Base-by-base conservation (phyloP, 2,888 invertebrate genomes). In the Salticus scenicus region DNA sequence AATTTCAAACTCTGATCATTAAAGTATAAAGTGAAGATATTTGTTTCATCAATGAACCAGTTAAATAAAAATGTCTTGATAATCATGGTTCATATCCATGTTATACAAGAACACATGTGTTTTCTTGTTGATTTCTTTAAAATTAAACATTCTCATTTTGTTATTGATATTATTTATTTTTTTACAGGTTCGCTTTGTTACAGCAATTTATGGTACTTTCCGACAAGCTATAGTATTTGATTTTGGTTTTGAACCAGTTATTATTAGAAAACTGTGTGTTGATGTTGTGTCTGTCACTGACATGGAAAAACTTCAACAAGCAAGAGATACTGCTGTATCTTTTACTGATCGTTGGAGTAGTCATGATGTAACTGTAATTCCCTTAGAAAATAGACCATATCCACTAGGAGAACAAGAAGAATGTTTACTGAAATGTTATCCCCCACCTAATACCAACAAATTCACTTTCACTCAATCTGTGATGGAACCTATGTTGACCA, bases 221-320 rank as follows among this genome's bases (percentile, higher is more conserved):
- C 93, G 95, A 1, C 96, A 96, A 91, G 94, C 94, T 0, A 92
- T 96, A 1, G 94, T 95, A 2, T 95, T 96, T 90, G 95, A 95
- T 91, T 94, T 95, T 89, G 94, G 94, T 0, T 88, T 88, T 47
- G 90, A 90, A 74, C 91, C 91, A 12, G 90, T 91, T 90, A 91
- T 74, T 93, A 94, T 89, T 42, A 88, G 90, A 69, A 90, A 90
- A 71, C 91, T 96, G 30, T 95, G 95, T 90, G 94, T 95, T 2
- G 96, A 96, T 90, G 95, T 95, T 2, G 93, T 95, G 24, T 95
- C 95, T 0, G 93, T 94, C 0, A 92, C 93, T 17, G 95, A 95
- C 90, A 89, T 90, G 30, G 90, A 91, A 66, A 90, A 90, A 81
- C 89, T 91, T 12, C 88, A 88, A 28, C 78, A 88, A 41, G 89